These are phyloP conservation scores for Belgica antarctica DNA, from an alignment of 2,888 invertebrate genomes.

Conservation along the genomic window DNA sequence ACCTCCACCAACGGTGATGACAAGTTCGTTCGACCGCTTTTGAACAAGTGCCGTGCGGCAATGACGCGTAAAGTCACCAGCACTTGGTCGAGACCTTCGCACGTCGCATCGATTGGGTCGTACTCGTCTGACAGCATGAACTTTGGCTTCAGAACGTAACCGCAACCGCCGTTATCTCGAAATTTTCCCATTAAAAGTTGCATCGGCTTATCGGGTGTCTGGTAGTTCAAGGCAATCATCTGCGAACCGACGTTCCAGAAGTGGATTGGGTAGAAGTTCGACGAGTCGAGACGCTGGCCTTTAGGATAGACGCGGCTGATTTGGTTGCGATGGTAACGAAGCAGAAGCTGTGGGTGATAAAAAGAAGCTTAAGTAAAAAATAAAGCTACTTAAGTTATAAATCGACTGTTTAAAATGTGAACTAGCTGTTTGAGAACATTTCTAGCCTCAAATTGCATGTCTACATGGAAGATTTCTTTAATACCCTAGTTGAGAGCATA, in stretches of 20 bases:
- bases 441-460: too few relatives aligned
- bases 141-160: slow-evolving; percentile 86
- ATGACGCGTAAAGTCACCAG: slow-evolving; percentile 74
- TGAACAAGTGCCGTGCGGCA: slow-evolving; percentile 83
- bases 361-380: too few relatives aligned
- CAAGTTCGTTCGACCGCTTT: slow-evolving; percentile 73
- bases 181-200: slow-evolving; percentile 94
- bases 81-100: slow-evolving; percentile 62
- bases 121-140: slow-evolving; percentile 80
- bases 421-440: too few relatives aligned
- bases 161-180: slow-evolving; percentile 86
- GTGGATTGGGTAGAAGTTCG: slow-evolving; percentile 91
- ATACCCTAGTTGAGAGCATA: too few relatives aligned
- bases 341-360: slow-evolving; percentile 64
- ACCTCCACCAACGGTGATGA: slow-evolving; percentile 90
- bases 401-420: too few relatives aligned
- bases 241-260: slow-evolving; percentile 97
- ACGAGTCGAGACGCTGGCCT: slow-evolving; percentile 91
- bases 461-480: too few relatives aligned
- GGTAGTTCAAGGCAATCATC: slow-evolving; percentile 97
- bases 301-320: slow-evolving; percentile 94
- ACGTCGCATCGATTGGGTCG: slow-evolving; percentile 70
- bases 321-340: slow-evolving; percentile 78
- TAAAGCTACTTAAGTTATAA: too few relatives aligned
- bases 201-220: slow-evolving; percentile 94